phyloP scores from a whole-genome alignment of 2,797 vertebrate genomes.

The Lepidocolaptes lacrymiger region DNA sequence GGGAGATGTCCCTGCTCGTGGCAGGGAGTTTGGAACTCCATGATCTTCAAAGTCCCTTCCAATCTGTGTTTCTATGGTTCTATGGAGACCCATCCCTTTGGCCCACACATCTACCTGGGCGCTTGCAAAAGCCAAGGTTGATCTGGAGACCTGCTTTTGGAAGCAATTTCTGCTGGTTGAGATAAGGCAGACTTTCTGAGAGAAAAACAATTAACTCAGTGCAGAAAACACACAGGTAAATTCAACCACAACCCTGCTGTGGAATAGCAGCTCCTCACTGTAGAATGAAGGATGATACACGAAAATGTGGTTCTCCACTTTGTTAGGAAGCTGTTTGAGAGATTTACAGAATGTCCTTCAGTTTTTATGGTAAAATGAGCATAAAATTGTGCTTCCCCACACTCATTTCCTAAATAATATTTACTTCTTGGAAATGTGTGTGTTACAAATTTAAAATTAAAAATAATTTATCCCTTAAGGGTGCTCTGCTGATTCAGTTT shows the following conservation, averaged over 20 bases:
- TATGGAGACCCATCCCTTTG: fast-evolving
- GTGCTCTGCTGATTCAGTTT: neutral
- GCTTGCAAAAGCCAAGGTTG: neutral
- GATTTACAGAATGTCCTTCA: neutral
- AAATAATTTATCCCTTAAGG: neutral
- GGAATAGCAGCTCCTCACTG: neutral
- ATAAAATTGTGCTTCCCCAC: neutral
- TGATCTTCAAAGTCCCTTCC: neutral
- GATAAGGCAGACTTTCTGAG: neutral
- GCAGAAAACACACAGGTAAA: neutral
- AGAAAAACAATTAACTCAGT: neutral
- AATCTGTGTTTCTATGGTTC: neutral
- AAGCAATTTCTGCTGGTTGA: neutral
- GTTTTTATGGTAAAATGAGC: constrained; percentile 10
- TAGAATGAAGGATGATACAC: neutral
- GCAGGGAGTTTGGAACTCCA: neutral
- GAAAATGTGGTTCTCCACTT: neutral
- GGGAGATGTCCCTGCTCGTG: neutral
- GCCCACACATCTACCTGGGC: neutral
- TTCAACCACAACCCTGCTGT: neutral
- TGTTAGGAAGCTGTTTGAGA: neutral
- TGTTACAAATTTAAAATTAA: constrained; percentile 16
- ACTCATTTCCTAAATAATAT: neutral
- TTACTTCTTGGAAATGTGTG: neutral
- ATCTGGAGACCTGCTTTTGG: neutral